These are phyloP conservation scores for Propithecus coquereli DNA, from an alignment of 2,113 vertebrate genomes.

Conservation along the genomic window DNA sequence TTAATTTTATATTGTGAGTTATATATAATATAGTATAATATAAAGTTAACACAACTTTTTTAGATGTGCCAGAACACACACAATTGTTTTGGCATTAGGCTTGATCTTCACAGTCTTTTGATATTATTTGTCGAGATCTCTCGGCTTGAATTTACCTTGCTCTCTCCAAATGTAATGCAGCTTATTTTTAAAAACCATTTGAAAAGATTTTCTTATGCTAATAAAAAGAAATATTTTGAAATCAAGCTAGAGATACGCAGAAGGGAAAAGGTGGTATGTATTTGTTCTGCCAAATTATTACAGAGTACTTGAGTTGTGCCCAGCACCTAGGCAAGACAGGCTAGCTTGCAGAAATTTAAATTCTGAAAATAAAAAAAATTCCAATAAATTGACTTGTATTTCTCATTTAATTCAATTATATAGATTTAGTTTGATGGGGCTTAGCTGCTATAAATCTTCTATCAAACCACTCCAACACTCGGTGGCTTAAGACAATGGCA, in stretches of 20 bases:
- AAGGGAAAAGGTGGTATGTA: background rate
- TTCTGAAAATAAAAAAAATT: background rate
- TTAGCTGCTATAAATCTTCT: background rate
- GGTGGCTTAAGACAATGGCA: background rate
- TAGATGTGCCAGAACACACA: background rate
- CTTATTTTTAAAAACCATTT: background rate
- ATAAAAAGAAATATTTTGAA: slow-evolving; percentile 4
- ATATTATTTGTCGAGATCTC: slow-evolving; percentile 14
- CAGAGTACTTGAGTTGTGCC: background rate
- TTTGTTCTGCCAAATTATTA: background rate
- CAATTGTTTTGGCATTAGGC: slow-evolving; percentile 7
- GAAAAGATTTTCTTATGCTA: background rate
- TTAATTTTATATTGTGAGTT: background rate
- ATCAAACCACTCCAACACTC: background rate
- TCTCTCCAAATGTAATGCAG: background rate
- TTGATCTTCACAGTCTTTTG: background rate
- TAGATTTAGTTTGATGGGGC: background rate
- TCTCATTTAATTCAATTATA: background rate
- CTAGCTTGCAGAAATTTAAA: background rate
- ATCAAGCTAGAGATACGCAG: background rate
- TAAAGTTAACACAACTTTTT: background rate
- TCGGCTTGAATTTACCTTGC: background rate
- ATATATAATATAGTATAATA: background rate
- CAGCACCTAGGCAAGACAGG: background rate
- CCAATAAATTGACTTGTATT: background rate